phyloP scores from a whole-genome alignment of 2,888 invertebrate species.

The Aphrophora alni region DNA sequence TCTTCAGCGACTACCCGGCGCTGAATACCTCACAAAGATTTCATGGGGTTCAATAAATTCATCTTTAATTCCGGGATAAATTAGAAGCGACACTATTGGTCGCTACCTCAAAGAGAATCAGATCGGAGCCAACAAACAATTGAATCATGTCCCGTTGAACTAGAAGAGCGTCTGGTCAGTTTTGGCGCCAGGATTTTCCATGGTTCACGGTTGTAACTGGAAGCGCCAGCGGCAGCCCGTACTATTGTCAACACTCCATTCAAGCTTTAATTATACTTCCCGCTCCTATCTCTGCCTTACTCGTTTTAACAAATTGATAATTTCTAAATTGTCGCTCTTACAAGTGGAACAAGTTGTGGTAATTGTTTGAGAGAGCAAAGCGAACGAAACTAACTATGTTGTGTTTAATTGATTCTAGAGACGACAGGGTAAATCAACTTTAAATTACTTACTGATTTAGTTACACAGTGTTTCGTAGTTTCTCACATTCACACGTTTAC shows the following conservation, averaged over 20 bases:
- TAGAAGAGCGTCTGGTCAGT: background rate
- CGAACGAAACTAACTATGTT: background rate
- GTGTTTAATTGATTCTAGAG: too few relatives aligned
- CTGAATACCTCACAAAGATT: too few relatives aligned
- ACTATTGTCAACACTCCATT: background rate
- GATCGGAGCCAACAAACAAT: constrained; percentile 2
- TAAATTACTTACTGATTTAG: too few relatives aligned
- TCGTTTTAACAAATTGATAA: constrained; percentile 6
- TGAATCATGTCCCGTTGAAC: background rate
- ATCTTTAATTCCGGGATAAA: too few relatives aligned
- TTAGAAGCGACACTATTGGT: background rate
- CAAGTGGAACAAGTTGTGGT: background rate
- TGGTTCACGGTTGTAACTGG: background rate
- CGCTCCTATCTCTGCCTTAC: background rate
- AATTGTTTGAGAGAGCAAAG: background rate
- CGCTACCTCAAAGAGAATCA: background rate
- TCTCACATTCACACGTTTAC: too few relatives aligned
- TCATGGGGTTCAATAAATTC: too few relatives aligned
- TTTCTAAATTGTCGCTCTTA: background rate
- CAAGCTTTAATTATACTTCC: background rate
- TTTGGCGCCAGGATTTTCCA: constrained; percentile 6
- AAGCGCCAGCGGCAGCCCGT: background rate
- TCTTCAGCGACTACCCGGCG: too few relatives aligned
- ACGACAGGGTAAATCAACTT: too few relatives aligned
- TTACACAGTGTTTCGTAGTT: too few relatives aligned